Base-by-base conservation (phyloP, 2,797 vertebrate species). In the Capromys pilorides region DNA sequence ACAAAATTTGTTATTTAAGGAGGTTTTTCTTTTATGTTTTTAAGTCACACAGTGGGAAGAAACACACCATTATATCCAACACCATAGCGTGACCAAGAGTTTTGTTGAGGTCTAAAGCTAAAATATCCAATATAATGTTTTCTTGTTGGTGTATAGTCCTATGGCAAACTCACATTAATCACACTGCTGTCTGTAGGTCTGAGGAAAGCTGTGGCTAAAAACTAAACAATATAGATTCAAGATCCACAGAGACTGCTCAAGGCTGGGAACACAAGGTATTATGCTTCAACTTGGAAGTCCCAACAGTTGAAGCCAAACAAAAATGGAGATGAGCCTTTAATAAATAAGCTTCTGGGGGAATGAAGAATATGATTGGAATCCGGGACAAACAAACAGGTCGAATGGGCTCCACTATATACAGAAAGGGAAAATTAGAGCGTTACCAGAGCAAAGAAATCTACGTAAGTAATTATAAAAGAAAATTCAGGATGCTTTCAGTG, bases 41-140 rank as follows among this genome's bases (percentile, higher is more conserved):
- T 57, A 81, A 93, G 33, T 83, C 51, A n/a, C 26, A 61, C 13
- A 54, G 51, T 41, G 51, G 57, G n/a, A 22, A 51, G 36, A 81
- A 75, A 79, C 33, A 22, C 28, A 79, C 3, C 16, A 67, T 61
- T 62, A 28, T 59, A 51, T 77, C 67, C 83, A 61, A 69, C 18
- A 31, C 57, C 33, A 64, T 6, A 77, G 39, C 18, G 26, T 86
- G 59, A 79, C 69, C 59, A 39, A 24, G 67, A 90, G 19, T 71
- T 95, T 88, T 88, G 61, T 93, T 54, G 67, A n/a, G 39, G 19
- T 79, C 36, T 84, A 64, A 93, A 81, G 91, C 81, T 85, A 79
- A 79, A 90, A 36, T n/a, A 71, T 18, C 1, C 22, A 54, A 10
- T 45, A 67, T 54, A 49, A 21, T 54, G 14, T 54, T 79, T 90